Evolutionary conservation across 2,113 vertebrate species (phyloP), one percentile per base, ranked within the genome.

Genomic region (Ancistrus triradiatus): DNA sequence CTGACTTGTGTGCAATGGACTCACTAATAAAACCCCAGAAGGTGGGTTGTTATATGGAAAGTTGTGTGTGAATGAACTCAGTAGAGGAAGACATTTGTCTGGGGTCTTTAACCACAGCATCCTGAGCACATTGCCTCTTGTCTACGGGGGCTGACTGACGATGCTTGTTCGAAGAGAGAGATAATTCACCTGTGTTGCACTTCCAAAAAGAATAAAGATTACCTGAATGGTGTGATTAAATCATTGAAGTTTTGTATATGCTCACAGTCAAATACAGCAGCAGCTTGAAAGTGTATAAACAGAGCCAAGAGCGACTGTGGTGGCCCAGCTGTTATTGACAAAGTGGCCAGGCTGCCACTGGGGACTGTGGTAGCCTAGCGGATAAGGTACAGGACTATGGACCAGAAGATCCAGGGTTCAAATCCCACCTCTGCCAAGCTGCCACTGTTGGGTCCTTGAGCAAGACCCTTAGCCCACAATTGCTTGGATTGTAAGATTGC

Each of bases 31-130:
- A 46, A 56, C 49, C 47, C 28, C 33, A 65, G 27, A 59, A 49
- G 27, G 44, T 14, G 44, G 25, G 27, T 61, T 8, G 31, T 44
- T 51, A 33, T 28, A 47, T 72, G 56, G 66, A 69, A 68, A 48
- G 46, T 66, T 49, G 28, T 51, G 19, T 67, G 38, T 60, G 63
- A 66, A 57, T 64, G 68, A 61, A 71, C 66, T 75, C 73, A 80
- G 73, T 79, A 79, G 73, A 85, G 84, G 83, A 86, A 85, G 80
- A 77, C 55, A 78, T 70, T 60, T 62, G 73, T 67, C 76, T 73
- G 70, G 77, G 78, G 78, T 79, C 73, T 77, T 53, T 65, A 76
- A 84, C 85, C 83, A 84, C 85, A 81, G 78, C 75, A 87, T 88
- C 84, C 84, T 88, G 80, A 86, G 70, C 73, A 51, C 15, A 65